Evolutionary conservation across 2,888 invertebrate species (phyloP).

Genomic region (Trachelus tabidus): DNA sequence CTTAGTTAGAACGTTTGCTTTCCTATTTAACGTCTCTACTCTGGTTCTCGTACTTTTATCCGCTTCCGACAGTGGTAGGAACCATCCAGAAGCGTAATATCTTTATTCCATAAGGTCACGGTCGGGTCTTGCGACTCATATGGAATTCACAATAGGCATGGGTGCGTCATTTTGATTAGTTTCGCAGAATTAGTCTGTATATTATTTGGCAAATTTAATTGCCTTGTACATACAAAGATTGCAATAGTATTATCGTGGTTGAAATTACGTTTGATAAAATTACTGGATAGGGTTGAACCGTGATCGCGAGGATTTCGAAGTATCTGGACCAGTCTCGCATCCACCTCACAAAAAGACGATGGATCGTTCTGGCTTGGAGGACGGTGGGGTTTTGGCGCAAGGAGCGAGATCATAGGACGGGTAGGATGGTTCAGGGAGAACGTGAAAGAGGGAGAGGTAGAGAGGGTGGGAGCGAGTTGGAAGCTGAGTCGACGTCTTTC

Average conservation of each 20-base stretch:
- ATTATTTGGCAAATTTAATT: background rate
- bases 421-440: background rate
- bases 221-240: background rate
- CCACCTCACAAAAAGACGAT: background rate
- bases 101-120: background rate
- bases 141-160: background rate
- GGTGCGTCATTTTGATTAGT: background rate
- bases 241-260: background rate
- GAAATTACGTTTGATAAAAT: background rate
- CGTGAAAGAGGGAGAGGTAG: constrained; percentile 12
- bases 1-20: constrained; percentile 62
- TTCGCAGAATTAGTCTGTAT: background rate
- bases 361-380: background rate
- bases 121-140: background rate
- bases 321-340: background rate
- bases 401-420: background rate
- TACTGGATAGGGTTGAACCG: background rate
- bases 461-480: constrained; percentile 43
- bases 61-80: background rate
- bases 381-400: background rate
- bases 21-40: constrained; percentile 49
- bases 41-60: constrained; percentile 9
- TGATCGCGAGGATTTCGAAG: background rate
- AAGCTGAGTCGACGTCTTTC: constrained; percentile 63
- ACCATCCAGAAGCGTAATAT: background rate